Percentiles rank a stretch among this genome's conserved stretches.
phyloP scores from a whole-genome alignment of 53 echinoderm and acorn worm species.

The Arbacia lixula region DNA sequence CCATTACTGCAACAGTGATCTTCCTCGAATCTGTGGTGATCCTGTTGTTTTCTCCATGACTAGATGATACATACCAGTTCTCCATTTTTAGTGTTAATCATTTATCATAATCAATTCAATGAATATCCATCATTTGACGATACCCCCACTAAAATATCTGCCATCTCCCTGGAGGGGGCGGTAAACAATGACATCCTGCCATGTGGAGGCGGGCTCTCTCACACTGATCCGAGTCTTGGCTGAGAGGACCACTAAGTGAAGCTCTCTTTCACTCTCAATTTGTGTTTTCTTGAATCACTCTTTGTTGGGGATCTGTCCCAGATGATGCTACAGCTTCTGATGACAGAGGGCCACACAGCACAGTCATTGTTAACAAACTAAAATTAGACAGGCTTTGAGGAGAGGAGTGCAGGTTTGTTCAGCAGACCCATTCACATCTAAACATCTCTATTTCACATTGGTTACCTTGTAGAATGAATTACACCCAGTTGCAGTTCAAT shows the following conservation, averaged over 20 bases:
- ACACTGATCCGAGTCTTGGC: neutral
- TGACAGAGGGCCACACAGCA: constrained; percentile 10
- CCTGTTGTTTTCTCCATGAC: too few species aligned
- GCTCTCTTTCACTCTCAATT: constrained; percentile 25
- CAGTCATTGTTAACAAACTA: too few species aligned
- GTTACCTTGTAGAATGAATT: too few species aligned
- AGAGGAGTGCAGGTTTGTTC: too few species aligned
- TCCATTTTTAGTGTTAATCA: too few species aligned
- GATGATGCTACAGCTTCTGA: neutral
- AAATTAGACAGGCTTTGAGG: too few species aligned
- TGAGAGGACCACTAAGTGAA: constrained; percentile 9
- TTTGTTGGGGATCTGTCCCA: constrained; percentile 22
- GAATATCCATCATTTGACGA: constrained; percentile 9
- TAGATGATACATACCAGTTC: too few species aligned
- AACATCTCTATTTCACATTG: too few species aligned
- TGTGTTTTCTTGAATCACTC: constrained; percentile 35
- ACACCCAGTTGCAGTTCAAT: too few species aligned
- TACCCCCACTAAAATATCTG: constrained; percentile 4
- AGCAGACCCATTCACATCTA: too few species aligned
- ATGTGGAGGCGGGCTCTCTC: neutral
- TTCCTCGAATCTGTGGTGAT: too few species aligned
- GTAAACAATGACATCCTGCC: constrained; percentile 35
- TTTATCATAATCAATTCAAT: constrained; percentile 12
- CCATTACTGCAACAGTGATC: too few species aligned
- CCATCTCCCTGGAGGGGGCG: constrained; percentile 19